Percentiles rank a stretch among this genome's conserved stretches.
Conservation (phyloP, 2,113 vertebrate species). For the Ovis canadensis region DNA sequence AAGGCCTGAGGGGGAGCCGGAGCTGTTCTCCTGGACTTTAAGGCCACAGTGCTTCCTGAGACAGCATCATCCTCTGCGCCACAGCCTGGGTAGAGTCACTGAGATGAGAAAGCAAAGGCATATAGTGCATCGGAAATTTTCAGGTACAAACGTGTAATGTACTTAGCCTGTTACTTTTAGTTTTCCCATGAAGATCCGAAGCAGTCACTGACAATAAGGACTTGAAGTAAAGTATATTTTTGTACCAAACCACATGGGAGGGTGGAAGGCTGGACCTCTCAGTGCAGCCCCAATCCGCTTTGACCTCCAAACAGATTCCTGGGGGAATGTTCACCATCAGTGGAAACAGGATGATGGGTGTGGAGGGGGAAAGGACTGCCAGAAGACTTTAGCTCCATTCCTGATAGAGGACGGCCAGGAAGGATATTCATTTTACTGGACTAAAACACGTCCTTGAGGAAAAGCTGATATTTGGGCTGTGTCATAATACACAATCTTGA, state of each 20-base stretch:
- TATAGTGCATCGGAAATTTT: constrained; percentile 21
- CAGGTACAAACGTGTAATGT: constrained; percentile 52
- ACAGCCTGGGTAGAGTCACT: constrained; percentile 46
- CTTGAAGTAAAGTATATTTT: constrained; percentile 68
- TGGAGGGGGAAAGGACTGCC: constrained; percentile 55
- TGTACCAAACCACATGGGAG: constrained; percentile 53
- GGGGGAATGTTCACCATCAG: constrained; percentile 49
- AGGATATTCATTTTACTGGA: constrained; percentile 46
- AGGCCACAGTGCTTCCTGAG: constrained; percentile 48
- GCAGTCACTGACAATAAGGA: constrained; percentile 63
- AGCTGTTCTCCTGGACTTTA: constrained; percentile 30
- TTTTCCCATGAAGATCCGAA: constrained; percentile 63
- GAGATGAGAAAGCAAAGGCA: constrained; percentile 55
- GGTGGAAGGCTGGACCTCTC: constrained; percentile 31
- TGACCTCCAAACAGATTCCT: constrained; percentile 45
- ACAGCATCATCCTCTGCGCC: constrained; percentile 26
- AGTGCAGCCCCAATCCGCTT: constrained; percentile 56
- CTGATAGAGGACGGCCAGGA: constrained; percentile 50
- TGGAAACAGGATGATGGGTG: constrained; percentile 15
- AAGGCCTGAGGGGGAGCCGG: constrained; percentile 83
- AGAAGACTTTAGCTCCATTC: constrained; percentile 61
- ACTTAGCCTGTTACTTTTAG: constrained; percentile 39
- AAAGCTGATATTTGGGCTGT: constrained; percentile 47
- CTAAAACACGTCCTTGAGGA: constrained; percentile 48
- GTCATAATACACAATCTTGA: constrained; percentile 36